Percentiles rank a stretch among this genome's conserved stretches.
These are phyloP conservation scores for Pedionomus torquatus DNA, from an alignment of 2,113 vertebrate species.

Conservation along the genomic window DNA sequence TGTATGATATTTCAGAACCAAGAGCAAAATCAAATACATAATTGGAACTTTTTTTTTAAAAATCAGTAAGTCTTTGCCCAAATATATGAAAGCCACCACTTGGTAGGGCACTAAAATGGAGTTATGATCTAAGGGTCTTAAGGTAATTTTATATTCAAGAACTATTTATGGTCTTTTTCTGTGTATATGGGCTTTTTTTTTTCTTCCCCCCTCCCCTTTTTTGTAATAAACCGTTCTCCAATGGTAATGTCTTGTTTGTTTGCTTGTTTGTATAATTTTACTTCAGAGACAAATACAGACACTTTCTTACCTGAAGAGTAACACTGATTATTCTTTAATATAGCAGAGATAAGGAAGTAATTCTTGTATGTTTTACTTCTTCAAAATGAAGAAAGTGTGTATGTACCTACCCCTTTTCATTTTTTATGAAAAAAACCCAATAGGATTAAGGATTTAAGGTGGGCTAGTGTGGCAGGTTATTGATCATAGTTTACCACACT, in stretches of 20 bases:
- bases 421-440: neutral
- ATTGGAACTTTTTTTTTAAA: neutral
- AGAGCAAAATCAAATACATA: neutral
- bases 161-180: neutral
- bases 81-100: neutral
- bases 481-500: neutral
- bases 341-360: neutral
- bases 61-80: neutral
- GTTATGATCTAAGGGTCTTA: neutral
- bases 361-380: neutral
- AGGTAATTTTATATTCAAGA: neutral
- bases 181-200: accelerated
- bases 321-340: neutral
- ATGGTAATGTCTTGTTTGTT: neutral
- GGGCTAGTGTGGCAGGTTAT: neutral
- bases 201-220: too few relatives aligned
- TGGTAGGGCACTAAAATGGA: neutral
- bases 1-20: neutral
- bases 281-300: neutral
- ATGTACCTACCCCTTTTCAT: neutral
- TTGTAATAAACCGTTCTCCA: neutral
- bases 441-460: neutral
- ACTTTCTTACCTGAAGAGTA: neutral
- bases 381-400: neutral
- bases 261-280: neutral